phyloP scores from a whole-genome alignment of 2,888 invertebrate genomes.

The Anodontia alba region DNA sequence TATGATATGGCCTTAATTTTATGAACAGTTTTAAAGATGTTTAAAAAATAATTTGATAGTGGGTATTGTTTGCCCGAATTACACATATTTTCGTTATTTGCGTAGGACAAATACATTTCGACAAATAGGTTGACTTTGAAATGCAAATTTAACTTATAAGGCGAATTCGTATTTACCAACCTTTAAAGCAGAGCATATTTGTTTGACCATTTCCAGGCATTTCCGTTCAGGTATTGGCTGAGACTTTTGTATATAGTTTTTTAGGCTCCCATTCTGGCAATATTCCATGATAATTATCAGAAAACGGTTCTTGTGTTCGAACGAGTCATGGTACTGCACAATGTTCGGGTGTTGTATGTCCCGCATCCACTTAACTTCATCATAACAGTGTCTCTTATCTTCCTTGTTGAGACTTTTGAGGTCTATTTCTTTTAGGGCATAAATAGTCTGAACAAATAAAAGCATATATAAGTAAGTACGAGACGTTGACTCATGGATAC shows the following conservation, averaged over 20 bases:
- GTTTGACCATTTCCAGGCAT: not conserved
- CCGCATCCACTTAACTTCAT: not conserved
- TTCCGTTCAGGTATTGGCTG: not conserved
- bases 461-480: not conserved
- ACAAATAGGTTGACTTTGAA: too few species aligned
- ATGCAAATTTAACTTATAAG: too few species aligned
- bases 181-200: not conserved
- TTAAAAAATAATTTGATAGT: too few species aligned
- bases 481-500: not conserved
- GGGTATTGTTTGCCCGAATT: too few species aligned
- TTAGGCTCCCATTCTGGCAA: not conserved
- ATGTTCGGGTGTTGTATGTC: not conserved
- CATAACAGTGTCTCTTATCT: not conserved
- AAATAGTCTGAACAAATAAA: not conserved
- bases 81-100: too few species aligned
- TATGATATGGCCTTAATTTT: too few species aligned
- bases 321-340: not conserved
- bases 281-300: not conserved
- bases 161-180: too few species aligned
- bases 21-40: too few species aligned
- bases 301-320: not conserved
- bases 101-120: too few species aligned
- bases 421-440: not conserved
- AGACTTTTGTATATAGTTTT: not conserved
- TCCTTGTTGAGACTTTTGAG: not conserved